phyloP scores from a whole-genome alignment of 2,113 vertebrate species.

The Tichodroma muraria region DNA sequence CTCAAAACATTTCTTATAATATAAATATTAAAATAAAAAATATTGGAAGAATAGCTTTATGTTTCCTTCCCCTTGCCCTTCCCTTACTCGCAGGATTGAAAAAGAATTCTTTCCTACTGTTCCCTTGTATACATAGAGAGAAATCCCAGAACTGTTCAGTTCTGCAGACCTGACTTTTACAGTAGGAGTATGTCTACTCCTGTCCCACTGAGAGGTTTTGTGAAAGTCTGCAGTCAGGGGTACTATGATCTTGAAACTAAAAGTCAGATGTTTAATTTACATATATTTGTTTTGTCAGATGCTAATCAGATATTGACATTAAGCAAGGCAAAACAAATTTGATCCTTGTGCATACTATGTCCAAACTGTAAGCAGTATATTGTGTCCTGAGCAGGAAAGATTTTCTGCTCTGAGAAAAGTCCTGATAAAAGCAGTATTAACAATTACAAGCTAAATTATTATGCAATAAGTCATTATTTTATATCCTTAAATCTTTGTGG shows the following conservation, averaged over 20 bases:
- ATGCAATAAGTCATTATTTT: background rate
- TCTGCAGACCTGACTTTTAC: background rate
- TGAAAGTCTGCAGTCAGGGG: background rate
- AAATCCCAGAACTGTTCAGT: background rate
- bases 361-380: background rate
- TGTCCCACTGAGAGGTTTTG: background rate
- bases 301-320: background rate
- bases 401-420: background rate
- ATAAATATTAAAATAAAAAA: background rate
- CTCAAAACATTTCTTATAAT: background rate
- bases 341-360: background rate
- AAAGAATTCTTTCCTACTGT: background rate
- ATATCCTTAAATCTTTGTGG: background rate
- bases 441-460: background rate
- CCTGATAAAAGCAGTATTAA: background rate
- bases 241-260: background rate
- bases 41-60: background rate
- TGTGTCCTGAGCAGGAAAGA: background rate
- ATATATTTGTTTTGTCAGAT: background rate
- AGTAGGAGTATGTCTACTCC: background rate
- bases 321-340: background rate
- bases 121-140: background rate
- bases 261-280: background rate
- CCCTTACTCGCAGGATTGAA: background rate
- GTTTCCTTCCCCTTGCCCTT: background rate